A percentile compares a stretch with the other conserved stretches of the same genome.
Conservation (phyloP, 2,113 vertebrate genomes). For the Nematolebias whitei region DNA sequence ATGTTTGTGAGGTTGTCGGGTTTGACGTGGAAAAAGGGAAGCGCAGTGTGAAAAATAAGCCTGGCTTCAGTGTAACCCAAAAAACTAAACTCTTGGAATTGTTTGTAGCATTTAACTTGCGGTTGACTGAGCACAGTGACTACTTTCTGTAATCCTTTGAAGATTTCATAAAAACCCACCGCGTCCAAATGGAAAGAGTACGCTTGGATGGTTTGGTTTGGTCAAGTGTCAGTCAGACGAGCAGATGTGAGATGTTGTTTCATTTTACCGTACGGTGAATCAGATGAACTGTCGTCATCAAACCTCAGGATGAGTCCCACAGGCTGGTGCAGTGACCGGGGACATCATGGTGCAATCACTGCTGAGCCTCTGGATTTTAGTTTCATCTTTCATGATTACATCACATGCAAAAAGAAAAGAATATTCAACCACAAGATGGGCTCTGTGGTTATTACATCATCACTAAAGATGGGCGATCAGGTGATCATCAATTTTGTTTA, state of each 20-base stretch:
- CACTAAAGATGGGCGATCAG: no score
- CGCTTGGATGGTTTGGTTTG: background rate
- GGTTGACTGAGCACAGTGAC: conserved; percentile 32
- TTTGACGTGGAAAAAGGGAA: conserved; percentile 21
- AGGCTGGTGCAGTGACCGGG: background rate
- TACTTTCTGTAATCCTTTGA: conserved; percentile 39
- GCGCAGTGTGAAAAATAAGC: conserved; percentile 33
- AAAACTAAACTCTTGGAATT: conserved; percentile 24
- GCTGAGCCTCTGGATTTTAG: conserved; percentile 11
- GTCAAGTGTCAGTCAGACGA: background rate
- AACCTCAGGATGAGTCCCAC: conserved; percentile 17
- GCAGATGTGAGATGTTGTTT: background rate
- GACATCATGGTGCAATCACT: background rate
- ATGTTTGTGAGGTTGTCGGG: conserved; percentile 48
- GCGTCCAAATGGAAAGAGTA: conserved; percentile 25
- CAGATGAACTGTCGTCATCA: conserved; percentile 1
- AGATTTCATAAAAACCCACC: conserved; percentile 12
- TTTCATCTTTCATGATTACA: conserved; percentile 13
- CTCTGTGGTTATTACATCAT: background rate
- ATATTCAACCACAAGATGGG: background rate
- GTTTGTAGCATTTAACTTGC: conserved; percentile 50
- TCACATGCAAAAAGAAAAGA: background rate
- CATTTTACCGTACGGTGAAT: conserved; percentile 11
- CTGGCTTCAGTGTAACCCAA: conserved; percentile 31
- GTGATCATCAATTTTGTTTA: no score